Evolutionary conservation across 2,797 vertebrate genomes (phyloP).

Genomic region (Toxotes lorentzi): DNA sequence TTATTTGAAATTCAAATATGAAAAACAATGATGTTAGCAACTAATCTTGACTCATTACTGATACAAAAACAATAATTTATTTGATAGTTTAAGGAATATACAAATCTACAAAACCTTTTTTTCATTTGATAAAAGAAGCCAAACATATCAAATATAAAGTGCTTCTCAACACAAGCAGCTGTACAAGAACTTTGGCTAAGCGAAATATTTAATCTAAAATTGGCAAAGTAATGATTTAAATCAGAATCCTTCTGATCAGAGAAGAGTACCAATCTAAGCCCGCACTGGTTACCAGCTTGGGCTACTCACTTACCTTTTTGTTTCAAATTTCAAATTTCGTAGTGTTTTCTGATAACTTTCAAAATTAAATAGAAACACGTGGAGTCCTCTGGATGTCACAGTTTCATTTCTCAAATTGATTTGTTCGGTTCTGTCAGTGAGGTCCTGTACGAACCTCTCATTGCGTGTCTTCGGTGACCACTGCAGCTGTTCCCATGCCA

Average conservation of each 20-base stretch:
- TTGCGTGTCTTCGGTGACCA: slow-evolving; percentile 72
- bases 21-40: not conserved
- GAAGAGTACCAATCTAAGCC: not conserved
- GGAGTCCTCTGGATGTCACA: slow-evolving; percentile 19
- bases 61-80: not conserved
- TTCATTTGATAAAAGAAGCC: slow-evolving; percentile 1
- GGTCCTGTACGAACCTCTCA: slow-evolving; percentile 49
- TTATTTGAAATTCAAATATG: not conserved
- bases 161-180: not conserved
- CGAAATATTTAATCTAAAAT: not conserved
- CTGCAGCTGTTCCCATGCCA: slow-evolving; percentile 82
- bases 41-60: not conserved
- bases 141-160: not conserved
- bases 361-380: slow-evolving; percentile 8
- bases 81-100: not conserved
- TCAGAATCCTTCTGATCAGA: not conserved
- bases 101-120: not conserved
- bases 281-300: not conserved
- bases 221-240: not conserved
- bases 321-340: not conserved
- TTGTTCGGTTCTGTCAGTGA: slow-evolving; percentile 48
- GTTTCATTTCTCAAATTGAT: slow-evolving; percentile 65
- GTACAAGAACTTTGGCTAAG: not conserved
- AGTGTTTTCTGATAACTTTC: slow-evolving; percentile 4
- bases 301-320: too few relatives aligned